Base-by-base conservation (phyloP, 1,140 invertebrate species). In the Drosophila nebulosa region DNA sequence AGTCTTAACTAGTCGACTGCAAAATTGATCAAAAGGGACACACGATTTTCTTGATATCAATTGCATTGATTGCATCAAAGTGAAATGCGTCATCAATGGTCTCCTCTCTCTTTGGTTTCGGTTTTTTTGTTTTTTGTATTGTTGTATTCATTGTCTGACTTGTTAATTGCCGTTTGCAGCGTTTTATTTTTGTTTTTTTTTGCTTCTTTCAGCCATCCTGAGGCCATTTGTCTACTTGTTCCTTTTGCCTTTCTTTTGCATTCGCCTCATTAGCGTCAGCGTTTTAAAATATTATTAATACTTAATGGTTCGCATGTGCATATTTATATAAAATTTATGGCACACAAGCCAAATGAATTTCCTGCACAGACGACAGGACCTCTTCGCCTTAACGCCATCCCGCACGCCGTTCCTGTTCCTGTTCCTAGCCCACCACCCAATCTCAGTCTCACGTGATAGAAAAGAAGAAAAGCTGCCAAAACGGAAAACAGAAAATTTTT, bases 261-360 rank as follows among this genome's bases (percentile, higher is more conserved):
- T 85, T 55, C 64, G 80, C 81, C 74, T 85, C 80, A 85, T 86
- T 85, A 85, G 81, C 81, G 74, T 69, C 81, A 78, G 67, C 81
- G 64, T 80, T 86, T 85, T 85, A 86, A 84, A 86, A 85, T 78
- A 85, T 80, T 85, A 85, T 86, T 85, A 86, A 85, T 85, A 81
- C 81, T 86, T 85, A 85, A 85, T 86, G 77, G 69, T 74, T 78
- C 46, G 68, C 68, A 56, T 76, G 72, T 80, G 73, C 53, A 63
- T 68, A 56, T 51, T 66, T 66, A 62, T 72, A 62, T 74, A 39
- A 74, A 73, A 86, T 84, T 84, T 78, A 86, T 80, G 78, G 81
- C 61, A 64, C 77, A 68, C 27, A 30, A 71, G 73, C 74, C 80
- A 86, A 85, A 85, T 85, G 80, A 86, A 86, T 86, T 85, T 85